phyloP scores from a whole-genome alignment of 2,113 vertebrate genomes.

The Phalacrocorax aristotelis region DNA sequence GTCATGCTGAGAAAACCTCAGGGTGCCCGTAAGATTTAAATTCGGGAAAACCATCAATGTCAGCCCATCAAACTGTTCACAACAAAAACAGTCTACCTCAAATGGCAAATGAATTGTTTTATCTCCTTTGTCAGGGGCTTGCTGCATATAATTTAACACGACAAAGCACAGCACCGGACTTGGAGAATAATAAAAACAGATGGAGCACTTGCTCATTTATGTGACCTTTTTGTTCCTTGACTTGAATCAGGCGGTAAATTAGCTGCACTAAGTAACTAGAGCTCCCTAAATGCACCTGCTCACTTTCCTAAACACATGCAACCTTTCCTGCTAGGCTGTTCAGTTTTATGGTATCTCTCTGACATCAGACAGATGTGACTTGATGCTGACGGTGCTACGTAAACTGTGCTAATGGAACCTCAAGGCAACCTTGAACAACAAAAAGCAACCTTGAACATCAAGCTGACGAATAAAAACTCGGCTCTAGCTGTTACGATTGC shows the following conservation, averaged over 20 bases:
- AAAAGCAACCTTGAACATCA: background rate
- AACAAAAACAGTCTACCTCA: background rate
- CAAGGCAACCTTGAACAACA: background rate
- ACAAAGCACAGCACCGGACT: background rate
- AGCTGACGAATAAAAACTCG: background rate
- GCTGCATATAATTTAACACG: background rate
- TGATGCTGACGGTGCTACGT: background rate
- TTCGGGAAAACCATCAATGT: background rate
- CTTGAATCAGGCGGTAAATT: background rate
- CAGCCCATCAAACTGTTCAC: conserved; percentile 10
- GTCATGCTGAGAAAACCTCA: background rate
- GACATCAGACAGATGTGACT: background rate
- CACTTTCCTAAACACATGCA: background rate
- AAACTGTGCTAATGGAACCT: background rate
- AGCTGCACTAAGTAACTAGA: background rate
- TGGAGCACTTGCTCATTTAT: conserved; percentile 5
- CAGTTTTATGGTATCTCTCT: background rate
- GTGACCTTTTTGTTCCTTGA: conserved; percentile 32
- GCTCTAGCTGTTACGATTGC: background rate
- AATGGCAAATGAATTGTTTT: background rate
- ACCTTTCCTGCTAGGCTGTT: background rate
- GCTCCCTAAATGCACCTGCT: background rate
- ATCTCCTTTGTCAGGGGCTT: background rate
- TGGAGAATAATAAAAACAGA: conserved; percentile 51
- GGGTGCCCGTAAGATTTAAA: background rate